These are phyloP conservation scores for Melieria picta DNA, from an alignment of 2,888 invertebrate genomes.

Conservation along the genomic window DNA sequence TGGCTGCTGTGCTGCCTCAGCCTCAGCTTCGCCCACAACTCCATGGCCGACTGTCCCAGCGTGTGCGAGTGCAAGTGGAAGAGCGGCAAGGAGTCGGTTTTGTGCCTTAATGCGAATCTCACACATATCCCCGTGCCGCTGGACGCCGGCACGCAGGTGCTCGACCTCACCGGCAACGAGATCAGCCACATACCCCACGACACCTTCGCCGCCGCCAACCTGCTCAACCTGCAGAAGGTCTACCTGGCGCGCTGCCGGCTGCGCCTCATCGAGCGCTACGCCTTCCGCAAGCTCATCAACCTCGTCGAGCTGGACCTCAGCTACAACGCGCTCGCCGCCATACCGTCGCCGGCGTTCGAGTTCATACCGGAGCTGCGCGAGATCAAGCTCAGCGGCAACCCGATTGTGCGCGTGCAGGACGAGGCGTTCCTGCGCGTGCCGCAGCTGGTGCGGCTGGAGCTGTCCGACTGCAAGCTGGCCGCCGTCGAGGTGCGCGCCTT, in stretches of 20 bases:
- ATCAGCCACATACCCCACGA: constrained; percentile 75
- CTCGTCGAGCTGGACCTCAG: constrained; percentile 85
- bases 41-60: constrained; percentile 74
- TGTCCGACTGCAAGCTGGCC: constrained; percentile 77
- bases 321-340: constrained; percentile 73
- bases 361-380: constrained; percentile 80
- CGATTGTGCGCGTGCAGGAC: constrained; percentile 75
- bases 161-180: constrained; percentile 81
- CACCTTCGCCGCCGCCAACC: constrained; percentile 78
- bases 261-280: constrained; percentile 75
- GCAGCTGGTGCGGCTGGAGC: constrained; percentile 77
- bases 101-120: constrained; percentile 81
- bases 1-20: constrained; percentile 58
- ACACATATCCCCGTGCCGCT: constrained; percentile 78
- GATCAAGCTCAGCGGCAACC: constrained; percentile 79
- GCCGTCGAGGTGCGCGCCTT: constrained; percentile 78
- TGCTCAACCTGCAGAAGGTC: constrained; percentile 83
- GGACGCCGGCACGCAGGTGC: constrained; percentile 81
- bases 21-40: constrained; percentile 49
- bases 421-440: constrained; percentile 76
- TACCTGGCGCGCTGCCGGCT: constrained; percentile 78
- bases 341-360: constrained; percentile 80
- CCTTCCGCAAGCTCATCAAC: constrained; percentile 82
- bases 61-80: constrained; percentile 91
- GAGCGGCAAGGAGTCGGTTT: constrained; percentile 85